phyloP scores from a whole-genome alignment of 2,113 vertebrate genomes.

The Xenus cinereus region DNA sequence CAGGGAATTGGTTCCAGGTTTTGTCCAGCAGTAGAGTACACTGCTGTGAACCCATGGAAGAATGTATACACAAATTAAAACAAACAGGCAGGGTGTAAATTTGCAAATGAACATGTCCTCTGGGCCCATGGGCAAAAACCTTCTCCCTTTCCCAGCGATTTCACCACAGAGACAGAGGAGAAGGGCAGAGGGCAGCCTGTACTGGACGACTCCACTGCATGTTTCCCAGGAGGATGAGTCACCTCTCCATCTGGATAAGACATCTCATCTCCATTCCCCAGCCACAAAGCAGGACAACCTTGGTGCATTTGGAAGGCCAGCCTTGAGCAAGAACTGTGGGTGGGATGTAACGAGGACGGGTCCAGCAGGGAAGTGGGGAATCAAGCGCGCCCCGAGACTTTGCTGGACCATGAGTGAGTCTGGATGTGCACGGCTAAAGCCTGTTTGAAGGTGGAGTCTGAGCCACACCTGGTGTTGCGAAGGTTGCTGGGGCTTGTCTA shows the following conservation, averaged over 20 bases:
- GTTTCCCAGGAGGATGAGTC: background rate
- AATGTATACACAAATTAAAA: background rate
- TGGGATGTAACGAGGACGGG: background rate
- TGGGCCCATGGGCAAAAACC: background rate
- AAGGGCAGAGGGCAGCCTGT: background rate
- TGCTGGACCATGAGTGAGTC: background rate
- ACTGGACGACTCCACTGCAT: accelerated
- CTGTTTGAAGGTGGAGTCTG: background rate
- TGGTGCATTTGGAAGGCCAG: background rate
- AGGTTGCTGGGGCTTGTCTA: background rate
- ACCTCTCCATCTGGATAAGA: background rate
- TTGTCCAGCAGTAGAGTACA: background rate
- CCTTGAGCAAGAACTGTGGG: background rate
- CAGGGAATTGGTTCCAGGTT: background rate
- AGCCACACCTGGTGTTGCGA: background rate
- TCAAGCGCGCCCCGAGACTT: accelerated
- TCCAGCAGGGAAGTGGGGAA: background rate
- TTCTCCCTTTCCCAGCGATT: background rate
- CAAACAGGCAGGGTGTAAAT: background rate
- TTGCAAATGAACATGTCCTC: background rate
- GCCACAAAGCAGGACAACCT: background rate
- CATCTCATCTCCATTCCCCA: background rate
- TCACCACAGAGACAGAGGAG: background rate
- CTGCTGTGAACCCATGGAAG: background rate
- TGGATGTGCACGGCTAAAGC: background rate